A percentile compares a stretch with the other conserved stretches of the same genome.
These are phyloP conservation scores for Leptopilina drosophilae DNA, from an alignment of 2,888 invertebrate genomes.

Conservation along the genomic window DNA sequence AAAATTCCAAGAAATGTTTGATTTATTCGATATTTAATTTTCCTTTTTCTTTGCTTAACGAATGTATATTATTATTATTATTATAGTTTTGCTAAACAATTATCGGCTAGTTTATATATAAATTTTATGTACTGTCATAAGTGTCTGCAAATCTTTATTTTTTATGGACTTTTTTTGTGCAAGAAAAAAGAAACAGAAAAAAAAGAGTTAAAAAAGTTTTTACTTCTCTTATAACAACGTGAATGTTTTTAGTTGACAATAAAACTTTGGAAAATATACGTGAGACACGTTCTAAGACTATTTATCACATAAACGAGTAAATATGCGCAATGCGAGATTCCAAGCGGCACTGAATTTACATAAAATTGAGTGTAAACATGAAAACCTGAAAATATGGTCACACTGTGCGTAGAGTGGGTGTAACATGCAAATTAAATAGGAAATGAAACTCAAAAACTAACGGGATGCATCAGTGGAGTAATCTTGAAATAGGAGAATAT, in stretches of 20 bases:
- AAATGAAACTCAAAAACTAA: conserved; percentile 26
- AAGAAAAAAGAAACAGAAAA: too few relatives aligned
- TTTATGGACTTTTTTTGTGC: too few relatives aligned
- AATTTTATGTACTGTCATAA: too few relatives aligned
- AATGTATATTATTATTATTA: too few relatives aligned
- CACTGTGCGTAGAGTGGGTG: conserved; percentile 1
- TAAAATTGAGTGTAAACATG: conserved; percentile 38
- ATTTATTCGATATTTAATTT: too few relatives aligned
- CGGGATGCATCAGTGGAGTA: conserved; percentile 17
- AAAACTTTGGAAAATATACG: neutral
- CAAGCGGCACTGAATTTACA: conserved; percentile 25
- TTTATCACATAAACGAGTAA: conserved; percentile 8
- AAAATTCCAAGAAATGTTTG: too few relatives aligned
- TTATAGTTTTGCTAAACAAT: too few relatives aligned
- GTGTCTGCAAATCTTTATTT: too few relatives aligned
- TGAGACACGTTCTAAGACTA: neutral
- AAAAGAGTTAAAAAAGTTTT: neutral
- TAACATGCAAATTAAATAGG: conserved; percentile 36
- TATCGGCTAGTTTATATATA: too few relatives aligned
- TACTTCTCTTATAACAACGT: neutral
- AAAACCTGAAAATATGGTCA: conserved; percentile 34
- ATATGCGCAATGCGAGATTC: neutral
- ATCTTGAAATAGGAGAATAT: conserved; percentile 28
- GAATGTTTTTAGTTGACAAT: neutral
- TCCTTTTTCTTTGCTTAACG: too few relatives aligned